Conservation (phyloP, 2,113 vertebrate species). For the Tringa solitaria region DNA sequence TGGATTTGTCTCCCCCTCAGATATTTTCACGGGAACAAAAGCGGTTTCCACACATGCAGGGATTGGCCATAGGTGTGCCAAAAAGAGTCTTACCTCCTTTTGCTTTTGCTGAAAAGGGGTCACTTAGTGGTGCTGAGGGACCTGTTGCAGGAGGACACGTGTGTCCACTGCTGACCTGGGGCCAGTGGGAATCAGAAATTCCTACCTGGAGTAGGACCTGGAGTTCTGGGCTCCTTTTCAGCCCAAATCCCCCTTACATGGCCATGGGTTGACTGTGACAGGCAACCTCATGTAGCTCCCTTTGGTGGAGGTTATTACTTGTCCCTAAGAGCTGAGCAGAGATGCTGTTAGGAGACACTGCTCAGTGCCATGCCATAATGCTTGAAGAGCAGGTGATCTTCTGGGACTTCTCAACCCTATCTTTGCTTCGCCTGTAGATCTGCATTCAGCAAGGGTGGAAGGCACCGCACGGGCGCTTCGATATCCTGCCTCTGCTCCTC, state of each 20-base stretch:
- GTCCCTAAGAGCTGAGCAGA: not conserved
- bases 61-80: not conserved
- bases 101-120: not conserved
- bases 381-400: not conserved
- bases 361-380: no score
- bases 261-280: not conserved
- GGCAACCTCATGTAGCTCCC: rapidly evolving
- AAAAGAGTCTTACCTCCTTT: not conserved
- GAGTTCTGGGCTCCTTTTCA: not conserved
- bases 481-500: conserved; percentile 92
- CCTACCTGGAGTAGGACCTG: not conserved
- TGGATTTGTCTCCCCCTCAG: rapidly evolving
- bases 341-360: not conserved
- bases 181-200: not conserved
- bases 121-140: not conserved
- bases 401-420: not conserved
- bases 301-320: not conserved
- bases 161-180: not conserved
- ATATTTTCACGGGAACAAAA: not conserved
- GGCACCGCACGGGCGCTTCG: conserved; percentile 86
- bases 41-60: not conserved
- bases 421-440: conserved; percentile 75
- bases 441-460: conserved; percentile 99
- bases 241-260: not conserved
- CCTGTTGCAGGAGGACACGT: not conserved